phyloP scores from a whole-genome alignment of 92 coral and sea anemone species.

The Diadumene lineata region DNA sequence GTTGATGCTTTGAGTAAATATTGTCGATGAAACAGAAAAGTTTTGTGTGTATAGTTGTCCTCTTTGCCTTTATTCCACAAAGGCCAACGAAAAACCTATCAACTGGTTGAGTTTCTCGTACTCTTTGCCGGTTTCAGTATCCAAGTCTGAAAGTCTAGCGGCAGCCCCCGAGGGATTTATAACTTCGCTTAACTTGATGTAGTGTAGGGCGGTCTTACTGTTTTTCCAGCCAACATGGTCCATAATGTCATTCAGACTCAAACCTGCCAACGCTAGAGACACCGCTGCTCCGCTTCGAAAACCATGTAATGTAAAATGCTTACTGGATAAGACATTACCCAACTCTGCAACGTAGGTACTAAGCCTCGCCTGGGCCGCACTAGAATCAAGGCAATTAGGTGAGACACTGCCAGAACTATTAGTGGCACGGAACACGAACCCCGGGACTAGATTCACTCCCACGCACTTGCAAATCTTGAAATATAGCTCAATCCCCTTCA shows the following conservation, averaged over 20 bases:
- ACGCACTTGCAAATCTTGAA: conserved; percentile 24
- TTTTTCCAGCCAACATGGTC: conserved; percentile 29
- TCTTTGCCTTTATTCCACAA: too few relatives aligned
- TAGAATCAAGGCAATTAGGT: conserved; percentile 18
- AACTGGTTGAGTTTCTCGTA: neutral
- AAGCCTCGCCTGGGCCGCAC: conserved; percentile 33
- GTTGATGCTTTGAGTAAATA: too few relatives aligned
- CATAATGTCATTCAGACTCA: conserved; percentile 12
- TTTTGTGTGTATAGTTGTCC: too few relatives aligned
- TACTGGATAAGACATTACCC: neutral
- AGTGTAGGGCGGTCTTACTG: neutral
- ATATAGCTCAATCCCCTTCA: conserved; percentile 41
- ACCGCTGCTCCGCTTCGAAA: conserved; percentile 9
- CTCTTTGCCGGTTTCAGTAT: neutral
- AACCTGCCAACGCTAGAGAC: neutral
- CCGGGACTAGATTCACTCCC: conserved; percentile 14
- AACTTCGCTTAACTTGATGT: neutral
- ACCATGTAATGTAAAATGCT: conserved; percentile 35
- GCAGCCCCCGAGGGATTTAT: conserved; percentile 24
- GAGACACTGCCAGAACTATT: conserved; percentile 22
- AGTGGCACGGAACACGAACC: conserved; percentile 31
- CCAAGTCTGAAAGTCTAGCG: conserved; percentile 12
- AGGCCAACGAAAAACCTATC: conserved; percentile 5
- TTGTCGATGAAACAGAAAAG: too few relatives aligned
- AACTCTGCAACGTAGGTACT: conserved; percentile 12